Percentiles rank a stretch among this genome's conserved stretches.
Evolutionary conservation across 2,113 vertebrate genomes (phyloP).

Genomic region (Pelobates fuscus): DNA sequence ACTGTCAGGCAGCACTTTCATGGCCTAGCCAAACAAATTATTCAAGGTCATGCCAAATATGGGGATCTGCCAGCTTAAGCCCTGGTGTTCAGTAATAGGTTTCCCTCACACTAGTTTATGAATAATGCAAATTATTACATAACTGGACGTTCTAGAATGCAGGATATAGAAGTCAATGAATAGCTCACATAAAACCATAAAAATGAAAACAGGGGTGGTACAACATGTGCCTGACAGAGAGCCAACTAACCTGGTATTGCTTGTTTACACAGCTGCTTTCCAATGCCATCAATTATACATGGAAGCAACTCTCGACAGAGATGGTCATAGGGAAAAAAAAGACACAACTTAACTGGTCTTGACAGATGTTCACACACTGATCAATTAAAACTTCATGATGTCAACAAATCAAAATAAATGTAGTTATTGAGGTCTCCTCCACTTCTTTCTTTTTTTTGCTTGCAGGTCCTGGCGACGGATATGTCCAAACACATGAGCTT

Average conservation of each 20-base stretch:
- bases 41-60: too few relatives aligned
- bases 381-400: background rate
- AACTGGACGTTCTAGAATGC: too few relatives aligned
- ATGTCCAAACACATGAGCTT: conserved; percentile 97
- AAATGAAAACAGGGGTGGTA: background rate
- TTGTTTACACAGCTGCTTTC: background rate
- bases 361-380: background rate
- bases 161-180: background rate
- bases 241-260: background rate
- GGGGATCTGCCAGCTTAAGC: too few relatives aligned
- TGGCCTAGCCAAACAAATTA: too few relatives aligned
- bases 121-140: too few relatives aligned
- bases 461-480: conserved; percentile 89
- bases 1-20: too few relatives aligned
- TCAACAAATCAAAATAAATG: background rate
- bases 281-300: conserved; percentile 7
- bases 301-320: background rate
- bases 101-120: too few relatives aligned
- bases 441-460: background rate
- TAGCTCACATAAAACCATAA: background rate
- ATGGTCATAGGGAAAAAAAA: background rate
- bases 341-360: background rate
- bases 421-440: background rate
- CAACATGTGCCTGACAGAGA: background rate
- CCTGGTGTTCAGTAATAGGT: too few relatives aligned